These are phyloP conservation scores for Trichogramma pretiosum DNA, from an alignment of 1,140 invertebrate species.

Conservation along the genomic window DNA sequence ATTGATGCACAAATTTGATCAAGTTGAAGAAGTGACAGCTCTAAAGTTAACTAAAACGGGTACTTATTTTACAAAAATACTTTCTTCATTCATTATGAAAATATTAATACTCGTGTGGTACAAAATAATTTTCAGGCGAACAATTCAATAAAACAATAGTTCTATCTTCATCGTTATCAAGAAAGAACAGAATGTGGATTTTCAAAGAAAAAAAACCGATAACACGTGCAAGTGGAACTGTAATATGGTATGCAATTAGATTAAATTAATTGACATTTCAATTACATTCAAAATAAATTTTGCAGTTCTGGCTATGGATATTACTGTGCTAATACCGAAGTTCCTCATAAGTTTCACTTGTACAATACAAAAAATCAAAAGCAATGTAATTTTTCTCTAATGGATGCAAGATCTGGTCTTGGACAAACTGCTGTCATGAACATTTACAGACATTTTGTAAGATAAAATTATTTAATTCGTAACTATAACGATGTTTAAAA, in stretches of 20 bases:
- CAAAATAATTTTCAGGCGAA: not conserved
- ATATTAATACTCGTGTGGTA: slow-evolving; percentile 7
- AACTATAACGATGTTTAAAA: too few relatives aligned
- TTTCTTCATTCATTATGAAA: not conserved
- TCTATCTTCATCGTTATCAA: too few relatives aligned
- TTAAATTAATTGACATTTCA: not conserved
- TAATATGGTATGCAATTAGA: slow-evolving; percentile 22
- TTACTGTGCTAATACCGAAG: slow-evolving; percentile 16
- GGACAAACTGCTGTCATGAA: too few relatives aligned
- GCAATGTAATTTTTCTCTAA: too few relatives aligned
- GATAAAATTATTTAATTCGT: not conserved
- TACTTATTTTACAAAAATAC: slow-evolving; percentile 1
- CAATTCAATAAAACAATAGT: slow-evolving; percentile 8
- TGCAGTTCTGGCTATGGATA: slow-evolving; percentile 23
- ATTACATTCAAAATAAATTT: too few relatives aligned
- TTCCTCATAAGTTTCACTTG: too few relatives aligned
- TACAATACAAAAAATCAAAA: too few relatives aligned
- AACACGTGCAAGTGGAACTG: slow-evolving; percentile 5
- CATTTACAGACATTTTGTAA: slow-evolving; percentile 9
- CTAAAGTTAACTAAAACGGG: slow-evolving; percentile 20
- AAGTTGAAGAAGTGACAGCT: slow-evolving; percentile 9
- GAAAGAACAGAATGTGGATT: slow-evolving; percentile 21
- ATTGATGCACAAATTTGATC: slow-evolving; percentile 14
- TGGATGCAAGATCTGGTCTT: too few relatives aligned
- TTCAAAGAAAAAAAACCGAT: slow-evolving; percentile 2